These are phyloP conservation scores for Girardia tigrina DNA, from an alignment of 2,888 invertebrate species.

Conservation along the genomic window DNA sequence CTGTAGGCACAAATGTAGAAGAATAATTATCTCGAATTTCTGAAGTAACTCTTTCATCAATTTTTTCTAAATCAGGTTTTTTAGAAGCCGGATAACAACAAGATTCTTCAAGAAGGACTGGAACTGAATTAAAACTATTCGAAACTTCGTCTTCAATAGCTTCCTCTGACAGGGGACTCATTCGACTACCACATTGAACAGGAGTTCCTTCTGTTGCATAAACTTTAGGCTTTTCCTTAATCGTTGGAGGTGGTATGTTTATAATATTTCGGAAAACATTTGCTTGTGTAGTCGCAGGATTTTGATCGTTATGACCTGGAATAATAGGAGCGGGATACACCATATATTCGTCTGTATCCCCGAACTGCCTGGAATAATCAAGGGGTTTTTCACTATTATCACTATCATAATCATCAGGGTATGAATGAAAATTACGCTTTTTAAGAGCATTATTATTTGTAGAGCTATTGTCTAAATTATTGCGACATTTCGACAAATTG, in stretches of 20 bases:
- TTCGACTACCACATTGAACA: background rate
- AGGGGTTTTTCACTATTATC: conserved; percentile 29
- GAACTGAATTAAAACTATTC: background rate
- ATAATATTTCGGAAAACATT: conserved; percentile 19
- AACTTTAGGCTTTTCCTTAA: conserved; percentile 23
- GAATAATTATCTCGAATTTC: conserved; percentile 24
- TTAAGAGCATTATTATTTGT: background rate
- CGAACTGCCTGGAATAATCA: conserved; percentile 17
- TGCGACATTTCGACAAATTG: background rate
- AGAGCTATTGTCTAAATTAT: background rate
- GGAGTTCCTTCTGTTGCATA: conserved; percentile 32
- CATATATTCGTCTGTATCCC: conserved; percentile 9
- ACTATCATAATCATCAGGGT: conserved; percentile 24
- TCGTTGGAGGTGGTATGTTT: conserved; percentile 14
- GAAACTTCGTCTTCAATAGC: background rate
- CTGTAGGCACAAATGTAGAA: background rate
- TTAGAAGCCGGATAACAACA: background rate
- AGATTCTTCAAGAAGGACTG: conserved; percentile 19
- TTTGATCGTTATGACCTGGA: background rate
- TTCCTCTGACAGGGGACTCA: conserved; percentile 1
- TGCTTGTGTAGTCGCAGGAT: background rate
- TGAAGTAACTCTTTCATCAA: conserved; percentile 30
- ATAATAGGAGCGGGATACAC: background rate
- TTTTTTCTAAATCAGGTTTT: conserved; percentile 28
- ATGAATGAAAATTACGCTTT: conserved; percentile 6